Evolutionary conservation across 2,113 vertebrate genomes (phyloP), one percentile per base, ranked within the genome.

Genomic region (Albula goreensis): DNA sequence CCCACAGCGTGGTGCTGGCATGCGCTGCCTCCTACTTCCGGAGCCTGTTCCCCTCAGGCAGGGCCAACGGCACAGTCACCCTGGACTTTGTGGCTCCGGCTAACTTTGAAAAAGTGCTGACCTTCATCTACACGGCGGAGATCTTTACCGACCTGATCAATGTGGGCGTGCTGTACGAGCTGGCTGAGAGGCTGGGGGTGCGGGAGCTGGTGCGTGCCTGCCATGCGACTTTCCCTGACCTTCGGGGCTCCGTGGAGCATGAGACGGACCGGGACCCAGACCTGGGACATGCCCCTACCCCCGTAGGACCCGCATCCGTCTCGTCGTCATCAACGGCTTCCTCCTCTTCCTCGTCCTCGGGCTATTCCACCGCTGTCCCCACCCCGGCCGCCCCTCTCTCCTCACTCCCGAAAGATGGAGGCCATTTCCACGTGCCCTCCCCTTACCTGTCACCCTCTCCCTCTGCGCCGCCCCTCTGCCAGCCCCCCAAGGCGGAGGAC

Each of bases 51-150:
- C 85, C 91, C 22, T 70, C 78, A 63, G 83, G 50, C 12, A 13
- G 86, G 0, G 92, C 96, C 3, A 87, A 95, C 0, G 86, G 96
- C 1, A 96, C 96, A 84, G 96, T 98, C 11, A 96, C 97, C 3
- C 92, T 99, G 91, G 98, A 99, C 89, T 99, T 99, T 83, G 60
- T 66, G 60, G 60, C 60, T 19, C 70, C 70, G 1, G 70, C 70
- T 89, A 99, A 98, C 94, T 98, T 99, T 0, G 98, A 99, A 92
- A 98, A 98, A 93, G 97, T 99, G 89, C 93, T 99, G 89, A 98
- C 96, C 79, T 99, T 99, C 0, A 95, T 99, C 25, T 99, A 99
- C 90, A 99, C 98, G 0, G 98, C 98, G 0, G 97, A 99, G 93
- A 96, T 99, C 82, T 93, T 97, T 92, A 98, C 97, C 0, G 98